Percentiles rank a stretch among this genome's conserved stretches.
These are phyloP conservation scores for Philopedon plagiatum DNA, from an alignment of 2,888 invertebrate species.

Conservation along the genomic window DNA sequence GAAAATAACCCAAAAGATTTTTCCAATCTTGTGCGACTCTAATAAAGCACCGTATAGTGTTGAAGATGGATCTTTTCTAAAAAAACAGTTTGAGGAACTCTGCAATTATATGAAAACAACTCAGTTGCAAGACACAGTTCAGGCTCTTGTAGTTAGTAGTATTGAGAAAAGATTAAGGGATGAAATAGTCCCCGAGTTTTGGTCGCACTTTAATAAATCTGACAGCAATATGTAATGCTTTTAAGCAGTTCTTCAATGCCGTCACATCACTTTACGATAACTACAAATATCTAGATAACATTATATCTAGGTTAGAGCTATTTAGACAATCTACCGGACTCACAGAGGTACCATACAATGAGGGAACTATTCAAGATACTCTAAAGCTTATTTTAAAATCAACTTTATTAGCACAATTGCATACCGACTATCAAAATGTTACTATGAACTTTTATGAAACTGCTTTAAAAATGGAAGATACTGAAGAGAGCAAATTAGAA, in stretches of 20 bases:
- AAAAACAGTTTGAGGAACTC: constrained; percentile 65
- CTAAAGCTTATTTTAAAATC: constrained; percentile 78
- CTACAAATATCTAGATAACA: constrained; percentile 72
- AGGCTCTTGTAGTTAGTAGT: constrained; percentile 68
- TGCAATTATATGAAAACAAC: constrained; percentile 62
- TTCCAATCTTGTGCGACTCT: constrained; percentile 61
- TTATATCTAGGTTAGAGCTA: constrained; percentile 72
- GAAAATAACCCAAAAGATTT: constrained; percentile 59
- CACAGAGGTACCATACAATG: constrained; percentile 71
- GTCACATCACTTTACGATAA: constrained; percentile 76
- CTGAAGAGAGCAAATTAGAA: constrained; percentile 63
- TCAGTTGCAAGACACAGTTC: constrained; percentile 64
- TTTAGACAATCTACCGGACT: constrained; percentile 70
- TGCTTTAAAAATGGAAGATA: constrained; percentile 73
- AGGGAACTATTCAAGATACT: constrained; percentile 71
- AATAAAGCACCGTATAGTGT: constrained; percentile 50
- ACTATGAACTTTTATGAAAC: constrained; percentile 84
- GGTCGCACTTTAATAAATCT: constrained; percentile 74
- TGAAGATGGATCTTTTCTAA: constrained; percentile 49
- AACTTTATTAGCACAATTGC: constrained; percentile 79
- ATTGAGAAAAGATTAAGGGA: constrained; percentile 76
- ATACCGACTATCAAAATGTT: constrained; percentile 78
- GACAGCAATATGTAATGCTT: constrained; percentile 74
- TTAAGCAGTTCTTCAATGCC: constrained; percentile 78
- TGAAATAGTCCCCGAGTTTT: constrained; percentile 76